These are phyloP conservation scores for Pygocentrus nattereri DNA, from an alignment of 2,797 vertebrate species.

Conservation along the genomic window DNA sequence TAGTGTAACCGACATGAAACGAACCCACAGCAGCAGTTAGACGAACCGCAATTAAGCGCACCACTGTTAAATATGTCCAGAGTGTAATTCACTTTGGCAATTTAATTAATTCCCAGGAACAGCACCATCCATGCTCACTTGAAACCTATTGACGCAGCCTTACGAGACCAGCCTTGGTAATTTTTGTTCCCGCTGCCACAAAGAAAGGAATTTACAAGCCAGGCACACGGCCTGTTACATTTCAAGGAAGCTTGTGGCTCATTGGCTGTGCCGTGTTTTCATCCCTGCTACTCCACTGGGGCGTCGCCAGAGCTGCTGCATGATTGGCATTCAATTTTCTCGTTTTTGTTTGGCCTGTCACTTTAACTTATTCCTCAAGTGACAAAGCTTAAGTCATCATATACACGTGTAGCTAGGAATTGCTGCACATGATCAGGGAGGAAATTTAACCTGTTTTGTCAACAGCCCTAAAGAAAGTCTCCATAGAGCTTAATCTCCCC, in stretches of 20 bases:
- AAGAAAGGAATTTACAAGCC: constrained; percentile 19
- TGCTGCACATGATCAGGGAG: constrained; percentile 30
- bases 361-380: constrained; percentile 46
- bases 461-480: not conserved
- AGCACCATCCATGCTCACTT: not conserved
- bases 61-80: constrained; percentile 31
- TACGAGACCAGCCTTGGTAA: not conserved
- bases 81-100: constrained; percentile 43
- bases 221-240: not conserved
- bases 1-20: not conserved
- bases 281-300: not conserved
- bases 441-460: constrained; percentile 5
- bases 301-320: constrained; percentile 12
- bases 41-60: constrained; percentile 39
- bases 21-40: constrained; percentile 5
- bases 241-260: constrained; percentile 20
- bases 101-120: constrained; percentile 46
- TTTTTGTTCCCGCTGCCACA: not conserved
- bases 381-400: constrained; percentile 29
- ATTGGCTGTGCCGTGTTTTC: constrained; percentile 25
- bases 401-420: constrained; percentile 20
- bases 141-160: not conserved
- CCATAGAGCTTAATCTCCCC: constrained; percentile 19
- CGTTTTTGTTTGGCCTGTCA: constrained; percentile 54
- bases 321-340: constrained; percentile 58